These are phyloP conservation scores for Aleiodes alternator DNA, from an alignment of 2,888 invertebrate genomes.

Conservation along the genomic window DNA sequence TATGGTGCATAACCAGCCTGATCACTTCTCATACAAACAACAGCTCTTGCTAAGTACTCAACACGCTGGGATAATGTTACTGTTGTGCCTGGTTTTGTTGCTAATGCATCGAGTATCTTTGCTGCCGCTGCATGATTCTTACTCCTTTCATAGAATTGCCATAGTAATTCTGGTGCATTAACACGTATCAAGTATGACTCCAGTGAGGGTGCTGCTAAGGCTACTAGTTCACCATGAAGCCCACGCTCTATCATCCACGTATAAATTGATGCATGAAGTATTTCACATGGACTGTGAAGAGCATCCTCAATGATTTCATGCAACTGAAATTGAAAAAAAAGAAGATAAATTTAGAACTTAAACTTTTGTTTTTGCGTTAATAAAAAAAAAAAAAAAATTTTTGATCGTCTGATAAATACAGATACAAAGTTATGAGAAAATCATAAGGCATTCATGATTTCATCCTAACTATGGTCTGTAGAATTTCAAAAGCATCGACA, in stretches of 20 bases:
- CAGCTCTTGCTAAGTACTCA: conserved; percentile 93
- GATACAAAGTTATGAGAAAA: too few relatives aligned
- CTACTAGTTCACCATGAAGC: conserved; percentile 83
- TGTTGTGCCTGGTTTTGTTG: conserved; percentile 83
- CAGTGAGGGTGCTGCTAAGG: conserved; percentile 82
- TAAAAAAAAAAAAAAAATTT: too few relatives aligned
- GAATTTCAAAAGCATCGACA: too few relatives aligned
- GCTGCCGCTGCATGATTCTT: conserved; percentile 96
- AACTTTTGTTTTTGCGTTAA: too few relatives aligned
- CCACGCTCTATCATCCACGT: conserved; percentile 93
- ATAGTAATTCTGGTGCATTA: conserved; percentile 80
- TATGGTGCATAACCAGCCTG: conserved; percentile 84
- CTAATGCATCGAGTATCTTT: conserved; percentile 90
- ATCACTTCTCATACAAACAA: conserved; percentile 96
- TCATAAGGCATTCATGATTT: too few relatives aligned
- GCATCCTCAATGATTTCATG: conserved; percentile 82
- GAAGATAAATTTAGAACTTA: too few relatives aligned
- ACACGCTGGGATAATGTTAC: conserved; percentile 88
- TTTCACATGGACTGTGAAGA: conserved; percentile 86
- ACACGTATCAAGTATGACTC: conserved; percentile 83
- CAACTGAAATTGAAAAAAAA: conserved; percentile 77
- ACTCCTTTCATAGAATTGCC: conserved; percentile 97
- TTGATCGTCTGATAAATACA: too few relatives aligned
- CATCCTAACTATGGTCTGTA: too few relatives aligned
- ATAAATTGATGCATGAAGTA: conserved; percentile 93